A percentile compares a stretch with the other conserved stretches of the same genome.
These are phyloP conservation scores for Wasmannia auropunctata DNA, from an alignment of 1,140 invertebrate genomes.

Conservation along the genomic window DNA sequence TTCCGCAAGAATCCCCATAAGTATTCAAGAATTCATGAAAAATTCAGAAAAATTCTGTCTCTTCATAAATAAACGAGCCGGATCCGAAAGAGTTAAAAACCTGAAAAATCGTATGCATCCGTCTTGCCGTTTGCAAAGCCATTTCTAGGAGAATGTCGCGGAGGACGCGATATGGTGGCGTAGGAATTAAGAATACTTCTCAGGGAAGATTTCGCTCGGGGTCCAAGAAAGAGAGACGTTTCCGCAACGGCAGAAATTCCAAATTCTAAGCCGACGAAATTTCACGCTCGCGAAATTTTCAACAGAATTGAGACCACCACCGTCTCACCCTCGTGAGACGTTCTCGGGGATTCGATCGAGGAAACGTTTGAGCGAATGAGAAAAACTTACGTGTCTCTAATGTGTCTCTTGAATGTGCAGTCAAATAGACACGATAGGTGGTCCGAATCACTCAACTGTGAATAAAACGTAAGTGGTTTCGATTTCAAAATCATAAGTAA, in stretches of 20 bases:
- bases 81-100: constrained; percentile 44
- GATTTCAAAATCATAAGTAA: constrained; percentile 18
- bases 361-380: constrained; percentile 39
- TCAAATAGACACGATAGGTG: constrained; percentile 4
- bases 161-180: background rate
- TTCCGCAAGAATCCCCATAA: constrained; percentile 21
- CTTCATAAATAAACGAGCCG: constrained; percentile 11
- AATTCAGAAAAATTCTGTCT: constrained; percentile 29
- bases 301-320: constrained; percentile 14
- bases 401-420: constrained; percentile 34
- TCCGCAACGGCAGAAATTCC: constrained; percentile 2
- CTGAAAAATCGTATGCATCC: constrained; percentile 42
- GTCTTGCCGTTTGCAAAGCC: constrained; percentile 11
- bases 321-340: background rate
- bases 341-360: constrained; percentile 15
- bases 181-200: constrained; percentile 37
- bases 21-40: constrained; percentile 33
- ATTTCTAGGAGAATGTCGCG: constrained; percentile 1
- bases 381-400: constrained; percentile 4
- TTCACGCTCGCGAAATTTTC: constrained; percentile 38
- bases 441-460: background rate
- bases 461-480: background rate
- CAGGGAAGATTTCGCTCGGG: constrained; percentile 18
- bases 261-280: constrained; percentile 51
- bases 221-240: background rate